Conservation (phyloP, 1,140 invertebrate species). For the Meloidogyne hapla region DNA sequence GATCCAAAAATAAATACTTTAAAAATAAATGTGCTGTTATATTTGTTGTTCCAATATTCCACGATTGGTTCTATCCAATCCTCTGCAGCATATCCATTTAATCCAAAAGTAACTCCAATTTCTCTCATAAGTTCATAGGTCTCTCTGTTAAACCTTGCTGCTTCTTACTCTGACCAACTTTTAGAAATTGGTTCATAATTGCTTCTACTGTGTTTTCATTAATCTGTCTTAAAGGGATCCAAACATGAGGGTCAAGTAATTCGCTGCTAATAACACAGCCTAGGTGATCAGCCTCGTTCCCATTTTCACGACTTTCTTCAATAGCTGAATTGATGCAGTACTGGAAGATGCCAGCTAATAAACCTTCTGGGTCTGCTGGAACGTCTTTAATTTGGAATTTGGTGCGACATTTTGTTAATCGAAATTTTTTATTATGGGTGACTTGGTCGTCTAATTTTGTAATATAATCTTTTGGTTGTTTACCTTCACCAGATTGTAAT, state of each 20-base stretch:
- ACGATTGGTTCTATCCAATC: not conserved
- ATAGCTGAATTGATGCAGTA: not conserved
- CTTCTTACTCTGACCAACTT: slow-evolving; percentile 8
- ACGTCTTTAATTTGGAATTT: not conserved
- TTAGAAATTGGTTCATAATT: slow-evolving; percentile 3
- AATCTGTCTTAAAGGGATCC: slow-evolving; percentile 4
- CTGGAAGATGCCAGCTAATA: not conserved
- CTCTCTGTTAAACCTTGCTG: not conserved
- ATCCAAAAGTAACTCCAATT: not conserved
- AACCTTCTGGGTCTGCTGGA: not conserved
- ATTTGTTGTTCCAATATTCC: not conserved
- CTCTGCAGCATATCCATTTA: not conserved
- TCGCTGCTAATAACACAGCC: slow-evolving; percentile 14
- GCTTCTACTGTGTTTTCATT: not conserved
- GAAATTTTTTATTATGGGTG: not conserved
- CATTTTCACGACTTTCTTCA: not conserved
- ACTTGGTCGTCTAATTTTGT: not conserved
- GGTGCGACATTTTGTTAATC: not conserved
- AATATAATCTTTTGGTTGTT: not conserved
- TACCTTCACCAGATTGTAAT: not conserved
- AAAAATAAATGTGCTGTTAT: not conserved
- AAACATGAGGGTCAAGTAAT: not conserved
- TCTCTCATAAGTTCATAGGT: not conserved
- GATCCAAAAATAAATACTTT: not conserved
- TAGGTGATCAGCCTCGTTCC: not conserved